Conservation (phyloP, 1,140 invertebrate species). For the Helicoverpa zea region DNA sequence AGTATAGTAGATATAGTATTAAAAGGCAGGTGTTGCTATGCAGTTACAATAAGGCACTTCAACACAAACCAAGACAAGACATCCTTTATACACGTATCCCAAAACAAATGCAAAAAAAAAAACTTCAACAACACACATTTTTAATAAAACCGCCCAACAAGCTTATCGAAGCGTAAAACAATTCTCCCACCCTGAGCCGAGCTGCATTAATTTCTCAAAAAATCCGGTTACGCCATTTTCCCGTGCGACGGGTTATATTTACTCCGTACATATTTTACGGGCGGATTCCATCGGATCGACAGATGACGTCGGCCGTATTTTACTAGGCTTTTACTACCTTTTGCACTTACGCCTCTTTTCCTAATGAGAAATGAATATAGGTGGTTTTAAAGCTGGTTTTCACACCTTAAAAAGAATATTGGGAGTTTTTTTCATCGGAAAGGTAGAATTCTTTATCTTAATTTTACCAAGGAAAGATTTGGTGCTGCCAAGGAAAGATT, state of each 20-base stretch:
- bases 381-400: neutral
- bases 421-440: neutral
- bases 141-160: neutral
- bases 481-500: too few species aligned
- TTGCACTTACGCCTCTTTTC: conserved; percentile 28
- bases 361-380: conserved; percentile 21
- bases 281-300: conserved; percentile 12
- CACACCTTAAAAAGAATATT: neutral
- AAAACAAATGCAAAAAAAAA: neutral
- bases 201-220: neutral
- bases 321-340: conserved; percentile 13
- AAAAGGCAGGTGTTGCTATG: too few species aligned
- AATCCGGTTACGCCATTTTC: conserved; percentile 19
- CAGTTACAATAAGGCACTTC: too few species aligned
- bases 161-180: conserved; percentile 3
- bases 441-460: neutral
- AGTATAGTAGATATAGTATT: too few species aligned
- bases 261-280: conserved; percentile 37
- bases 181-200: neutral
- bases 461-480: too few species aligned
- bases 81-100: neutral
- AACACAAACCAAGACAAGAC: neutral
- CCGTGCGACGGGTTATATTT: conserved; percentile 10
- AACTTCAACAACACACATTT: neutral
- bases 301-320: conserved; percentile 29